Base-by-base conservation (phyloP, 1,140 invertebrate genomes). In the Acromyrmex charruanus region DNA sequence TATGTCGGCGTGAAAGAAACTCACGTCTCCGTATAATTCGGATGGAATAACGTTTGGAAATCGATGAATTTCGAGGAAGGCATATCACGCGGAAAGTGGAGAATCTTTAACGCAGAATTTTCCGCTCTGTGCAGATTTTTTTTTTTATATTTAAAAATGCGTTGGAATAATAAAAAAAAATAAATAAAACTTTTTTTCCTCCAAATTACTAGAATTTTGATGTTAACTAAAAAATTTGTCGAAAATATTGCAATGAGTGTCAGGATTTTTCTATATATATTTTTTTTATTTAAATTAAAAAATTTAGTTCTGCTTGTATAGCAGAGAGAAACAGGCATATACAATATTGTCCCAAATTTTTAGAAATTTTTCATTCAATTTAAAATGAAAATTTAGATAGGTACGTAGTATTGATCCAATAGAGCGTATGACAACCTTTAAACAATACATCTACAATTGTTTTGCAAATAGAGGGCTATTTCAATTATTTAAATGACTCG, bases 401-500 rank as follows among this genome's bases (percentile, higher is more conserved):
- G 66, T 31, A 25, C 25, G 25, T 21, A 31, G 7, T 79, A 66
- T 79, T 39, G 61, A 66, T 79, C 12, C 18, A 6, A 31, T 9
- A 66, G 9, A 12, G 39, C 1, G 10, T n/a, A 51, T 18, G 28
- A 35, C 18, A 65, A n/a, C 49, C 9, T 55, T 68, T 28, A 12
- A 49, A 21, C 31, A 77, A 18, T 49, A n/a, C 10, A 18, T 53
- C 25, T 35, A 74, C 53, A 74, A 72, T 82, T 44, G 39, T 28
- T 61, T 72, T 14, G 16, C 25, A 25, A 6, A 59, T 82, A 31
- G 55, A 21, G 16, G 9, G 49, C 35, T 71, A 53, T 61, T 84
- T 84, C 35, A 84, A 75, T 84, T 63, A 84, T 84, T 72, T 63
- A 49, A 74, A 74, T 84, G 55, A 25, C 18, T 84, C 39, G 10